These are phyloP conservation scores for Microctenopoma stevenorrisi DNA, from an alignment of 2,797 vertebrate genomes.

Conservation along the genomic window DNA sequence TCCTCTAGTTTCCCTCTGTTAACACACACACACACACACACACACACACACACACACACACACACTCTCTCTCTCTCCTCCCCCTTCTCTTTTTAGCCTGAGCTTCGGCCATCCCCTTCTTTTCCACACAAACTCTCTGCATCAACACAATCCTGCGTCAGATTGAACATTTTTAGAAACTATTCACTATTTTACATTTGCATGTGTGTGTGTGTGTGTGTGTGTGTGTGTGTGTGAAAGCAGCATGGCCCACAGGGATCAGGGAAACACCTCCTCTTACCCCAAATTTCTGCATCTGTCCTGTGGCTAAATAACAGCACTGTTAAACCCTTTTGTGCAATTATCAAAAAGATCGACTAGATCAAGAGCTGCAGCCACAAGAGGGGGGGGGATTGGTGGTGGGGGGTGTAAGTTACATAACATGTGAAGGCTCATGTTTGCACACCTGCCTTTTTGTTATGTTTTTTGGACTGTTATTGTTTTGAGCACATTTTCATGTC, in stretches of 20 bases:
- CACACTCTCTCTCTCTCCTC: slow-evolving; percentile 34
- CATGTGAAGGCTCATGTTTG: slow-evolving; percentile 40
- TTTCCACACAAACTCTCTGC: slow-evolving; percentile 60
- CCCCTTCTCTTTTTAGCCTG: slow-evolving; percentile 58
- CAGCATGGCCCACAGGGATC: slow-evolving; percentile 4
- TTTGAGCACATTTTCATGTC: no score
- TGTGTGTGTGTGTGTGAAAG: slow-evolving; percentile 9
- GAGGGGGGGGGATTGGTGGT: neutral
- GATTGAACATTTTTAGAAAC: slow-evolving; percentile 25
- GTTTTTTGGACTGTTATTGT: neutral
- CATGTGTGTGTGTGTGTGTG: slow-evolving; percentile 4
- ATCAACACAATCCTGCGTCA: slow-evolving; percentile 56
- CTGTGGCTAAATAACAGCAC: slow-evolving; percentile 36
- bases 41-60: slow-evolving; percentile 41
- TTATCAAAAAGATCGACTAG: slow-evolving; percentile 52
- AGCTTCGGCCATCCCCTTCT: slow-evolving; percentile 53
- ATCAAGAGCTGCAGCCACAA: slow-evolving; percentile 53
- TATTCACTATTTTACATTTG: neutral
- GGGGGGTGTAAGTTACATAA: slow-evolving; percentile 67
- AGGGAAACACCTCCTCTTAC: slow-evolving; percentile 20
- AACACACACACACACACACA: slow-evolving; percentile 48
- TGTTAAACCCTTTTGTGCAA: slow-evolving; percentile 31
- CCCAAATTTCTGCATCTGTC: slow-evolving; percentile 13
- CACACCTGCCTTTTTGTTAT: neutral
- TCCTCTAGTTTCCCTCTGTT: slow-evolving; percentile 70